Percentiles rank a stretch among this genome's conserved stretches.
Evolutionary conservation across 2,113 vertebrate species (phyloP).

Genomic region (Rynchops niger): DNA sequence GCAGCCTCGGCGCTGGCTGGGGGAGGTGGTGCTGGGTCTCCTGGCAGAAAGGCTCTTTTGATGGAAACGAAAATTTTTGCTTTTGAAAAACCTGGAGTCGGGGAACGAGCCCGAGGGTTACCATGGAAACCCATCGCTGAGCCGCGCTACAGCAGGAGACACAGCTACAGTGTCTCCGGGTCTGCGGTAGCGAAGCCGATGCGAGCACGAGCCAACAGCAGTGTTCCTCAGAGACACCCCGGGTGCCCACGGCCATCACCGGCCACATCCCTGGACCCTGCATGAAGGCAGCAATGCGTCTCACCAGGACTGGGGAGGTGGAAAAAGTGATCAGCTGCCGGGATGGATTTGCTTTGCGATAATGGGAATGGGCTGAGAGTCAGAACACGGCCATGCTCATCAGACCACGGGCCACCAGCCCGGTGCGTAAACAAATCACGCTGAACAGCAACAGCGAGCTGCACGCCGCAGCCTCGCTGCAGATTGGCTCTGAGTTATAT

Average conservation of each 20-base stretch:
- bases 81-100: constrained; percentile 73
- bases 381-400: not conserved
- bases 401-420: not conserved
- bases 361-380: not conserved
- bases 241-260: fast-evolving
- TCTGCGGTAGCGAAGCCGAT: not conserved
- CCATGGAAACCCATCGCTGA: constrained; percentile 80
- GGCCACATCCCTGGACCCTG: not conserved
- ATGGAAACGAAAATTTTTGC: constrained; percentile 78
- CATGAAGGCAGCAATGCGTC: fast-evolving
- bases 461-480: not conserved
- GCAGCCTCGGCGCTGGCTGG: not conserved
- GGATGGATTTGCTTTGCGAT: fast-evolving
- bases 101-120: constrained; percentile 71
- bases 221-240: not conserved
- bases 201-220: fast-evolving
- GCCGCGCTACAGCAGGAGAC: constrained; percentile 17
- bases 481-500: not conserved
- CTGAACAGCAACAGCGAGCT: not conserved
- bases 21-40: constrained; percentile 62
- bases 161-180: constrained; percentile 64
- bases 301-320: not conserved
- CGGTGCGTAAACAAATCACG: not conserved
- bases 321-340: not conserved
- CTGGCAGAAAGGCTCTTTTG: constrained; percentile 80